Evolutionary conservation across 1,140 invertebrate species (phyloP).

Genomic region (Varroa destructor): DNA sequence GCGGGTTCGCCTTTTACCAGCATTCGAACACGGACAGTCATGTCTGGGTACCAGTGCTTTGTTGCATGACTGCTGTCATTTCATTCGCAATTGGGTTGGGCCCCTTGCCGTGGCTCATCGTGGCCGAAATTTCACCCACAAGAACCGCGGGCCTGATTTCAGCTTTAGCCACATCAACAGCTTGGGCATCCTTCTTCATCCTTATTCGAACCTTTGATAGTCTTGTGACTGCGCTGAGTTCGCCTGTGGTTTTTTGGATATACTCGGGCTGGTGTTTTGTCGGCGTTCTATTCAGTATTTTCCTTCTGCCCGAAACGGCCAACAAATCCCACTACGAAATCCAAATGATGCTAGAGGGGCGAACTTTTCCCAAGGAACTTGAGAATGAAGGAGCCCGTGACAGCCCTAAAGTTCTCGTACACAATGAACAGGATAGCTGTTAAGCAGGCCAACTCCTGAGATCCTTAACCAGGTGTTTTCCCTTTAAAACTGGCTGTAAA

Average conservation of each 20-base stretch:
- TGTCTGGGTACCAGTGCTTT: neutral
- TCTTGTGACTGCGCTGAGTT: slow-evolving; percentile 4
- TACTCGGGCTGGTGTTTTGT: slow-evolving; percentile 19
- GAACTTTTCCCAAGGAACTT: neutral
- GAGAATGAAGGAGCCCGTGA: too few species aligned
- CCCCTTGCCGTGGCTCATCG: slow-evolving; percentile 17
- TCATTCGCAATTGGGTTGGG: slow-evolving; percentile 11
- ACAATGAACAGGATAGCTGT: too few species aligned
- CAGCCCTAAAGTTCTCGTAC: too few species aligned
- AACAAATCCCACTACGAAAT: slow-evolving; percentile 3
- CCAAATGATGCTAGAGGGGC: slow-evolving; percentile 6
- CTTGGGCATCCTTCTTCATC: slow-evolving; percentile 22
- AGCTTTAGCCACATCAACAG: slow-evolving; percentile 9
- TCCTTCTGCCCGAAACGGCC: slow-evolving; percentile 11
- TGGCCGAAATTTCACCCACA: slow-evolving; percentile 8
- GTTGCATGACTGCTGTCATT: neutral
- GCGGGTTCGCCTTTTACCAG: neutral
- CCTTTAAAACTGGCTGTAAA: too few species aligned
- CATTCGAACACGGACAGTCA: neutral
- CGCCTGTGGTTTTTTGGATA: slow-evolving; percentile 12
- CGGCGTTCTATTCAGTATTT: neutral
- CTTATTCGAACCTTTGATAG: slow-evolving; percentile 6
- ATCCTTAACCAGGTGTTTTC: too few species aligned
- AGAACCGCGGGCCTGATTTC: neutral
- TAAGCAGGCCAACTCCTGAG: too few species aligned